A percentile compares a stretch with the other conserved stretches of the same genome.
Evolutionary conservation across 2,113 vertebrate genomes (phyloP).

Genomic region (Chaetorhynchus papuensis): DNA sequence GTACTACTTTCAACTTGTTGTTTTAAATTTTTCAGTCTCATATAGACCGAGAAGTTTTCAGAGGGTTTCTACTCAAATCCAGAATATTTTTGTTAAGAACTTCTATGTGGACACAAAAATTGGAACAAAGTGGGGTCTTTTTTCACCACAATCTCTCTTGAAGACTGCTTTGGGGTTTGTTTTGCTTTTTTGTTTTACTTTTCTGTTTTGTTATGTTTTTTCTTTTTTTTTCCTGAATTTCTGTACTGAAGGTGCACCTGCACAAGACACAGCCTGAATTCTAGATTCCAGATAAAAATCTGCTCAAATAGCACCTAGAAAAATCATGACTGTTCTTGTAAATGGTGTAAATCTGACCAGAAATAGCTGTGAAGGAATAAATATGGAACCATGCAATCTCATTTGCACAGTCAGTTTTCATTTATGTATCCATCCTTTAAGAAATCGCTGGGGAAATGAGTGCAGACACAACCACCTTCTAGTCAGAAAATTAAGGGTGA

Average conservation of each 20-base stretch:
- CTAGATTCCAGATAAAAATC: background rate
- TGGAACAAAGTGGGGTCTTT: background rate
- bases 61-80: background rate
- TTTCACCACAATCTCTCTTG: background rate
- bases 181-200: background rate
- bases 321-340: background rate
- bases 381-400: background rate
- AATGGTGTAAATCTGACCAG: background rate
- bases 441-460: background rate
- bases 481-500: conserved; percentile 36
- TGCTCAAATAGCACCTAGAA: background rate
- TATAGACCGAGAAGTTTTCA: background rate
- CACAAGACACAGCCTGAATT: background rate
- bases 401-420: conserved; percentile 24
- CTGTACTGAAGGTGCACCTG: background rate
- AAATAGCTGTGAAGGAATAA: background rate
- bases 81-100: background rate
- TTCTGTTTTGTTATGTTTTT: background rate
- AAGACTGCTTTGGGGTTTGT: background rate
- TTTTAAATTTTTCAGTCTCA: background rate
- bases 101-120: background rate
- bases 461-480: background rate
- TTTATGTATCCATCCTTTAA: conserved; percentile 32
- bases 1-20: background rate
- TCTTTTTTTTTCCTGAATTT: background rate